Percentiles rank a stretch among this genome's conserved stretches.
These are phyloP conservation scores for Drosophila nigritarsus DNA, from an alignment of 2,888 invertebrate genomes.

Conservation along the genomic window DNA sequence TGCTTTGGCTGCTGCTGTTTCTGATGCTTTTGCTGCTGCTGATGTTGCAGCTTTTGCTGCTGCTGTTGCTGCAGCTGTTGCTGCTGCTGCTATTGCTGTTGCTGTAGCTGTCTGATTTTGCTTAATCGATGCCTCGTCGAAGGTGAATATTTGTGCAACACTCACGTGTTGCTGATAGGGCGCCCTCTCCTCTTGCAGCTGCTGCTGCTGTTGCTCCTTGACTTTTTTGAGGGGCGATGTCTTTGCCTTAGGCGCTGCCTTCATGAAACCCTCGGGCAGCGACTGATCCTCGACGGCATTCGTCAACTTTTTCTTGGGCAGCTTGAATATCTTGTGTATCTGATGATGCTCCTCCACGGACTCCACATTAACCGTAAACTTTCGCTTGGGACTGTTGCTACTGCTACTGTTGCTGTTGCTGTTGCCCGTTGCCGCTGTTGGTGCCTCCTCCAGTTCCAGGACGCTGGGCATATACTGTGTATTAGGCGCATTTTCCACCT, in stretches of 20 bases:
- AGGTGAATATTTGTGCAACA: conserved; percentile 72
- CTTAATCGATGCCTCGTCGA: conserved; percentile 55
- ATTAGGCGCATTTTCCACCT: conserved; percentile 78
- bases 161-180: conserved; percentile 41
- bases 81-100: neutral
- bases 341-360: conserved; percentile 83
- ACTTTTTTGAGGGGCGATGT: conserved; percentile 66
- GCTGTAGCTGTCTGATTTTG: conserved; percentile 28
- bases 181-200: neutral
- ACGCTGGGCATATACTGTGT: conserved; percentile 70
- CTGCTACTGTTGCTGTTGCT: conserved; percentile 15
- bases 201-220: conserved; percentile 3
- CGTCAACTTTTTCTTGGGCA: conserved; percentile 83
- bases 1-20: neutral
- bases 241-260: conserved; percentile 73
- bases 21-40: neutral
- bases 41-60: neutral
- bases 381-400: conserved; percentile 73
- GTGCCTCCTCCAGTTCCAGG: conserved; percentile 57
- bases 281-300: conserved; percentile 23
- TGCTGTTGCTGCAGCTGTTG: neutral
- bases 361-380: conserved; percentile 84
- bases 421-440: conserved; percentile 38
- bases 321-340: conserved; percentile 82
- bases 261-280: conserved; percentile 76